Conservation (phyloP, 2,797 vertebrate species). For the Aeoliscus strigatus region DNA sequence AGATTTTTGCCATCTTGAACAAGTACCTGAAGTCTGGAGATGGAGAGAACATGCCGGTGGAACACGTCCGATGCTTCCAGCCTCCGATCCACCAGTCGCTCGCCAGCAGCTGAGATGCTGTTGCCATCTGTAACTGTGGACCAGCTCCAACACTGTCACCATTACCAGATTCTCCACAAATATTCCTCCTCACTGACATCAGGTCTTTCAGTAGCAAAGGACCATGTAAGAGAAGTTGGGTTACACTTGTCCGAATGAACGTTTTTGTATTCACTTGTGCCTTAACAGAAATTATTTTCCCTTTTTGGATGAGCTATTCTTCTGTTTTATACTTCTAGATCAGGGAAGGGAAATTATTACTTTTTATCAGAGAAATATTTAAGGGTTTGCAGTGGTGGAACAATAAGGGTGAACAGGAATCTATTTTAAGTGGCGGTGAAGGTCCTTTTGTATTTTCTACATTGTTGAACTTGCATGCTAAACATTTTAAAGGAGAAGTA, state of each 20-base stretch:
- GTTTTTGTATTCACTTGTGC: conserved; percentile 75
- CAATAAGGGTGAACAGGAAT: conserved; percentile 31
- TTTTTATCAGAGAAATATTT: conserved; percentile 75
- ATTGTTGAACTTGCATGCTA: conserved; percentile 63
- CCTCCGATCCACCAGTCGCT: conserved; percentile 97
- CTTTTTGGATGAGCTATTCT: conserved; percentile 67
- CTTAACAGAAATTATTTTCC: conserved; percentile 70
- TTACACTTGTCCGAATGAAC: conserved; percentile 35
- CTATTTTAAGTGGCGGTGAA: conserved; percentile 42
- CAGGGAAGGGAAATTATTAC: conserved; percentile 58
- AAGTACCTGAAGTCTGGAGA: conserved; percentile 96
- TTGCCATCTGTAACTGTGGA: conserved; percentile 65
- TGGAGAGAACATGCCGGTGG: conserved; percentile 92
- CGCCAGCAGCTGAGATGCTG: conserved; percentile 83
- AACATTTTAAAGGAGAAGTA: conserved; percentile 61
- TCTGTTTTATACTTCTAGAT: conserved; percentile 61
- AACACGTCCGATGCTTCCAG: conserved; percentile 97
- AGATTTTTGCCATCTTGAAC: conserved; percentile 93
- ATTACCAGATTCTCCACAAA: conserved; percentile 30
- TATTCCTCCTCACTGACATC: conserved; percentile 35
- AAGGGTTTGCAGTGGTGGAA: conserved; percentile 71
- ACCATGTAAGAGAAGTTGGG: conserved; percentile 45
- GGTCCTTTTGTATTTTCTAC: conserved; percentile 59
- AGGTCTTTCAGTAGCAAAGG: conserved; percentile 28
- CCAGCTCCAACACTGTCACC: conserved; percentile 55